phyloP scores from a whole-genome alignment of 2,113 vertebrate genomes.

The Ia io region DNA sequence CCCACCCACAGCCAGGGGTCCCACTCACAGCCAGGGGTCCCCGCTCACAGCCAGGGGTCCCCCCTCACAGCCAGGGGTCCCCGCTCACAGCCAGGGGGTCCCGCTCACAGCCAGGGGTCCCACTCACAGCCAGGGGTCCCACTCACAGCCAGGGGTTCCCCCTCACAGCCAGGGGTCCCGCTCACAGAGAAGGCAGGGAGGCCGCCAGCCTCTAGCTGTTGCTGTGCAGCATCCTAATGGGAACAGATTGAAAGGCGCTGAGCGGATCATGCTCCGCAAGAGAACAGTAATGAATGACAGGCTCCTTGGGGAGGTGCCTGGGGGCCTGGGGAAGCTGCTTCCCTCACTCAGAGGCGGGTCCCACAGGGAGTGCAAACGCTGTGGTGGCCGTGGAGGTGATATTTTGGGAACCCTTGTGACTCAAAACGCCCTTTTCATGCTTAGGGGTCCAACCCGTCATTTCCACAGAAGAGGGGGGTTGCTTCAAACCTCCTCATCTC shows the following conservation, averaged over 20 bases:
- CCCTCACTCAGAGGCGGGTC: background rate
- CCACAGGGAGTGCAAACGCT: no score
- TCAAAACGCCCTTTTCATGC: background rate
- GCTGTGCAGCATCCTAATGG: conserved; percentile 39
- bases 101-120: no score
- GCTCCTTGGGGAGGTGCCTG: background rate
- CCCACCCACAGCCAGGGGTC: background rate
- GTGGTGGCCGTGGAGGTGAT: no score
- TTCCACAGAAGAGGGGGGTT: conserved; percentile 46
- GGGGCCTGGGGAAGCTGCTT: background rate
- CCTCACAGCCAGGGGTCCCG: no score
- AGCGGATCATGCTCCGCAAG: conserved; percentile 37
- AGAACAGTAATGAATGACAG: background rate
- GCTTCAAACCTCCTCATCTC: conserved; percentile 21
- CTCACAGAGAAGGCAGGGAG: accelerated
- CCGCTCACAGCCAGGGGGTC: no score
- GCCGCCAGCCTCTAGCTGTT: background rate
- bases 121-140: no score
- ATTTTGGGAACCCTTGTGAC: background rate
- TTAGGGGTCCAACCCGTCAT: background rate
- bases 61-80: no score
- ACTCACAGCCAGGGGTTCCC: no score
- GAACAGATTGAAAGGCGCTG: conserved; percentile 51
- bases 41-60: no score
- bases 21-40: background rate